Evolutionary conservation across 2,888 invertebrate species (phyloP).

Genomic region (Cheilosia scutellata): DNA sequence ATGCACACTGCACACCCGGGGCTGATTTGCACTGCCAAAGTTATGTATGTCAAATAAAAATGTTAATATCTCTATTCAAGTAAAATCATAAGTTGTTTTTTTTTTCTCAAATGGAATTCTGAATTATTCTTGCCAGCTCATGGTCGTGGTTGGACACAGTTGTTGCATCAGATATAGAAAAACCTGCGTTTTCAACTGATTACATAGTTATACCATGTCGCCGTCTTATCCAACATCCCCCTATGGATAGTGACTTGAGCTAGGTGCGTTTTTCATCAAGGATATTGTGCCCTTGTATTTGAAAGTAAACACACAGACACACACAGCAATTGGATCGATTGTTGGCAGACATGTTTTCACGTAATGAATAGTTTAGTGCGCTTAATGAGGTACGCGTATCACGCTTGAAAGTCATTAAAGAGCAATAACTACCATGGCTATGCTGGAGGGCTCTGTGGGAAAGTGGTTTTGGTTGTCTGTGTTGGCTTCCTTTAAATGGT

Average conservation of each 20-base stretch:
- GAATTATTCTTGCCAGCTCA: slow-evolving; percentile 15
- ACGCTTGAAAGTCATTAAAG: slow-evolving; percentile 16
- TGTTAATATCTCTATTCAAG: slow-evolving; percentile 8
- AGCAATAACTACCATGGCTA: background rate
- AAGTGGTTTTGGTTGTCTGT: background rate
- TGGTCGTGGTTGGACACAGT: slow-evolving; percentile 3
- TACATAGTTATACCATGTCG: background rate
- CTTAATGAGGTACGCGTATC: slow-evolving; percentile 31
- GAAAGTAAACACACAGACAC: background rate
- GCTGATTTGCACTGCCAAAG: slow-evolving; percentile 6
- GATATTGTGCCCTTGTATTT: slow-evolving; percentile 4
- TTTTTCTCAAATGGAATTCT: slow-evolving; percentile 28
- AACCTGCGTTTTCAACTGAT: slow-evolving; percentile 11
- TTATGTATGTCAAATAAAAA: slow-evolving; percentile 10
- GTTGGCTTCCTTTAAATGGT: background rate
- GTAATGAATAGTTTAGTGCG: slow-evolving; percentile 42
- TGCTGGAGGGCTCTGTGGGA: background rate
- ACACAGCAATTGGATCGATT: slow-evolving; percentile 26
- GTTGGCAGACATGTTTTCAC: slow-evolving; percentile 31
- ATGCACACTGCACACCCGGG: background rate
- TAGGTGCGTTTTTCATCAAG: slow-evolving; percentile 3
- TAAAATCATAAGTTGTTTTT: slow-evolving; percentile 1
- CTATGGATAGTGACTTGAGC: background rate
- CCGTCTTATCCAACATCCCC: background rate
- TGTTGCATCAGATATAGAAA: background rate